Evolutionary conservation across 2,888 invertebrate genomes (phyloP).

Genomic region (Leptinotarsa tumamoca): DNA sequence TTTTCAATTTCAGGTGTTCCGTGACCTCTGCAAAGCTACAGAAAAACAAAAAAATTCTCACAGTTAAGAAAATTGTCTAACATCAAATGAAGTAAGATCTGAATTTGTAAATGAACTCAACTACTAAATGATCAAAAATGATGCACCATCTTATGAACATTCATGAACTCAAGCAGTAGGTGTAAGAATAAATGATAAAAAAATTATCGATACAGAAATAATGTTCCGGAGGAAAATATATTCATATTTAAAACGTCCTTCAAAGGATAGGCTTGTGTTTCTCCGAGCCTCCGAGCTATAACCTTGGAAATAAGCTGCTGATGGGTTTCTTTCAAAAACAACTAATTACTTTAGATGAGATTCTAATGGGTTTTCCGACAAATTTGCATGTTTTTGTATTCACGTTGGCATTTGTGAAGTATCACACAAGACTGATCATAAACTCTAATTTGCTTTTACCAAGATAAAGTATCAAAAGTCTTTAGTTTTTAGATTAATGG

Average conservation of each 20-base stretch:
- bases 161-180: no score
- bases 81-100: no score
- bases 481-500: not conserved
- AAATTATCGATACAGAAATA: no score
- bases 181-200: no score
- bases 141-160: no score
- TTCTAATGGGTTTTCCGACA: conserved; percentile 3
- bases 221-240: not conserved
- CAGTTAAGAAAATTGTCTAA: no score
- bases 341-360: conserved; percentile 7
- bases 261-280: not conserved
- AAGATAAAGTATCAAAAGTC: not conserved
- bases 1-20: no score
- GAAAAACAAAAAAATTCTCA: no score
- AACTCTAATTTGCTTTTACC: not conserved
- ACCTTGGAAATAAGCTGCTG: not conserved
- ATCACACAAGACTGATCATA: not conserved
- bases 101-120: no score
- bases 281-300: not conserved
- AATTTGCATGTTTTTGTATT: conserved; percentile 13
- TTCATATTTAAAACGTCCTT: not conserved
- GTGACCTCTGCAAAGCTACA: no score
- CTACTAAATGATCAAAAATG: no score
- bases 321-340: not conserved
- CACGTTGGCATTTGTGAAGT: not conserved